Conservation (phyloP, 2,113 vertebrate species). For the Mastomys natalensis region DNA sequence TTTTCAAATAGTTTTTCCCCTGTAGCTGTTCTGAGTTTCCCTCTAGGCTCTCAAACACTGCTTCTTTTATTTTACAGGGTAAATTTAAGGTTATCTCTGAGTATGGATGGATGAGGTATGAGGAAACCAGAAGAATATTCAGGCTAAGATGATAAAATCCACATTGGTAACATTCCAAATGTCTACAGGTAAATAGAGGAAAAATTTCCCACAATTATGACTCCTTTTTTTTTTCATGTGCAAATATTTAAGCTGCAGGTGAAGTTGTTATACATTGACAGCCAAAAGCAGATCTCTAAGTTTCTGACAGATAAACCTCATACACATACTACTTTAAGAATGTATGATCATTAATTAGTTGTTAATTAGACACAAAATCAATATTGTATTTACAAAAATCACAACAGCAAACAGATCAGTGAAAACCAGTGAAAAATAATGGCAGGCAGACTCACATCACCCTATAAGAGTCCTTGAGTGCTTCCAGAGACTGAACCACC, state of each 20-base stretch:
- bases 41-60: not conserved
- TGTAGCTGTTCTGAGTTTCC: not conserved
- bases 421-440: not conserved
- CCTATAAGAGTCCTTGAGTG: too few species aligned
- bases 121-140: slow-evolving; percentile 10
- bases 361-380: not conserved
- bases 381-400: not conserved
- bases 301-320: not conserved
- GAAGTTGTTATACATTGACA: slow-evolving; percentile 43
- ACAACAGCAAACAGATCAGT: not conserved
- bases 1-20: not conserved
- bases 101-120: not conserved
- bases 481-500: too few species aligned
- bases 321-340: not conserved
- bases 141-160: not conserved
- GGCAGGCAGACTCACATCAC: not conserved
- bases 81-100: slow-evolving; percentile 31
- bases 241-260: slow-evolving; percentile 72
- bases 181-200: not conserved
- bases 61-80: slow-evolving; percentile 41
- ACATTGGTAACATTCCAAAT: slow-evolving; percentile 38
- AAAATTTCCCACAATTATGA: slow-evolving; percentile 41
- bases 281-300: not conserved
- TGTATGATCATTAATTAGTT: not conserved
- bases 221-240: slow-evolving; percentile 39